phyloP scores from a whole-genome alignment of 2,113 vertebrate genomes.

The Recurvirostra avosetta region DNA sequence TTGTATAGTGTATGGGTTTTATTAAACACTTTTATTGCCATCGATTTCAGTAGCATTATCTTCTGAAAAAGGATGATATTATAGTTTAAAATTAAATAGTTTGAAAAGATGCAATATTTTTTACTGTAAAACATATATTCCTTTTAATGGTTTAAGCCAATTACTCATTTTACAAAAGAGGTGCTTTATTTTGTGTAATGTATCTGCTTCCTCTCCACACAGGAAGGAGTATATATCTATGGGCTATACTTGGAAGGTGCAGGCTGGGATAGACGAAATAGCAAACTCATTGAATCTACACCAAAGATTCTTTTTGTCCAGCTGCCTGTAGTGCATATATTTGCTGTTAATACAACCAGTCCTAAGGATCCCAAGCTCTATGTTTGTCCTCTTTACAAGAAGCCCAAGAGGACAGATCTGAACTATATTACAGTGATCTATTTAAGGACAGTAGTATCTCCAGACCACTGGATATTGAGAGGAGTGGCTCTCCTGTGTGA shows the following conservation, averaged over 20 bases:
- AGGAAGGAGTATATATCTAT: constrained; percentile 79
- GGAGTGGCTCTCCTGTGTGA: constrained; percentile 80
- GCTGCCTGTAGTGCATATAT: constrained; percentile 76
- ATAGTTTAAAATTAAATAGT: neutral
- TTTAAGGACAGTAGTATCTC: constrained; percentile 65
- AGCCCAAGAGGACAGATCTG: constrained; percentile 73
- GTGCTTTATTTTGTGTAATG: neutral
- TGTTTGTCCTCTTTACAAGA: constrained; percentile 78
- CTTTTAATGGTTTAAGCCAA: neutral
- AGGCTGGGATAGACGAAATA: constrained; percentile 74
- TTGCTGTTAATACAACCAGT: constrained; percentile 67
- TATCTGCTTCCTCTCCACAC: neutral
- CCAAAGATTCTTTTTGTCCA: constrained; percentile 76
- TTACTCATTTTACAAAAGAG: neutral
- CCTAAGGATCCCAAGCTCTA: constrained; percentile 76
- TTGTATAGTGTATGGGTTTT: neutral
- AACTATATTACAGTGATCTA: constrained; percentile 76
- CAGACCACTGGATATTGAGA: constrained; percentile 81
- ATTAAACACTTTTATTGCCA: neutral
- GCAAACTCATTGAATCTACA: constrained; percentile 69
- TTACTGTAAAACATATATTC: neutral
- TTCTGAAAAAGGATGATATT: neutral
- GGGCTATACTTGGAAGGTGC: constrained; percentile 79
- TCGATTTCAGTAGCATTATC: neutral
- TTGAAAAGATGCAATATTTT: neutral